phyloP scores from a whole-genome alignment of 1,140 invertebrate genomes.

The Triops cancriformis region DNA sequence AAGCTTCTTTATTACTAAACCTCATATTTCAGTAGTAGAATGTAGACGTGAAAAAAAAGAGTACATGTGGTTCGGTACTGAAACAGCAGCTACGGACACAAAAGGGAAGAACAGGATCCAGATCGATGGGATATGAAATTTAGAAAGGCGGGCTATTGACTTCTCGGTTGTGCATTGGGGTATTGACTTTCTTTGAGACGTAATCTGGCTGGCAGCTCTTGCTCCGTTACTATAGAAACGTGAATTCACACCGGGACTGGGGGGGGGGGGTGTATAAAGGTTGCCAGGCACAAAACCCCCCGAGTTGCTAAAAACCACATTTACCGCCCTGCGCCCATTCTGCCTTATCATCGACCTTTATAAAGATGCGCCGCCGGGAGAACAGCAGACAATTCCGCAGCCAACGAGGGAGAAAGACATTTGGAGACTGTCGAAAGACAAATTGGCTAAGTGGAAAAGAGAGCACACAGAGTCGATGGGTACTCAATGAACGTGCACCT shows the following conservation, averaged over 20 bases:
- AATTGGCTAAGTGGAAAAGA: not conserved
- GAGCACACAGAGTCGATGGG: not conserved
- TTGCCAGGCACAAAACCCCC: not conserved
- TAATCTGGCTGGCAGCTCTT: conserved; percentile 12
- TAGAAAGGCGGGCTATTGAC: not conserved
- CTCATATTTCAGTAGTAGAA: no score
- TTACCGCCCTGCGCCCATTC: not conserved
- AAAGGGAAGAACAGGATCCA: not conserved
- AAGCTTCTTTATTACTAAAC: no score
- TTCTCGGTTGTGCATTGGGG: not conserved
- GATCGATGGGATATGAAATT: not conserved
- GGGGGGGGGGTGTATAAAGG: conserved; percentile 6
- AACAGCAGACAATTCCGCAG: not conserved
- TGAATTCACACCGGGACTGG: not conserved
- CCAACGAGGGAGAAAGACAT: not conserved
- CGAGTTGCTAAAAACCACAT: not conserved
- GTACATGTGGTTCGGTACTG: not conserved
- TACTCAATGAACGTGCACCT: not conserved
- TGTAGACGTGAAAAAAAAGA: not conserved
- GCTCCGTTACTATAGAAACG: conserved; percentile 8
- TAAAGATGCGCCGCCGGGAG: not conserved
- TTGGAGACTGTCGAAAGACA: not conserved
- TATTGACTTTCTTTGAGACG: conserved; percentile 13
- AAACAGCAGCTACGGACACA: not conserved
- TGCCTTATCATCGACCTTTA: not conserved